These are phyloP conservation scores for Tylochromis polylepis DNA, from an alignment of 2,113 vertebrate genomes.

Conservation along the genomic window DNA sequence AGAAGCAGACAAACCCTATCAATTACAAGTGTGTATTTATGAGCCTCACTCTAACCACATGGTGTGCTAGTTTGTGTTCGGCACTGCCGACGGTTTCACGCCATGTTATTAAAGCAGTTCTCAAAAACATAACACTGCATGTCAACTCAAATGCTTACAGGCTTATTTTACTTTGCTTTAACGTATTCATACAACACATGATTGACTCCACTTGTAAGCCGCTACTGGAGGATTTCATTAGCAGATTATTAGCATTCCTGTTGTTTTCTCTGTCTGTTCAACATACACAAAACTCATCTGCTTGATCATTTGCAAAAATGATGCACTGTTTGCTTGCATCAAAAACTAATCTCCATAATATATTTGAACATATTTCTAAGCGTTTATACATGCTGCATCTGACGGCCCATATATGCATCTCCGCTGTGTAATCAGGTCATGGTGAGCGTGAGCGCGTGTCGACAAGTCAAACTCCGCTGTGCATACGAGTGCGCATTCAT, in stretches of 20 bases:
- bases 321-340: background rate
- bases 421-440: conserved; percentile 30
- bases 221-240: background rate
- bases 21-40: conserved; percentile 13
- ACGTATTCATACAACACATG: background rate
- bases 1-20: conserved; percentile 5
- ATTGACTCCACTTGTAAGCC: background rate
- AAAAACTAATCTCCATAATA: background rate
- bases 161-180: background rate
- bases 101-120: background rate
- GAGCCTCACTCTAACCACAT: background rate
- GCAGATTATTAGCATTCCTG: background rate
- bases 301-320: background rate
- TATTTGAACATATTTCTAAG: background rate
- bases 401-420: background rate
- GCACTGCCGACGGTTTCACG: background rate
- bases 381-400: background rate
- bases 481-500: background rate
- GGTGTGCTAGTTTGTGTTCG: background rate
- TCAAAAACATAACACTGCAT: background rate
- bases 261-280: background rate
- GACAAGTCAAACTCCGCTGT: background rate
- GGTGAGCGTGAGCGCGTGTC: background rate
- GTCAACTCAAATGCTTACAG: background rate
- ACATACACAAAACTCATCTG: background rate